Evolutionary conservation across 2,888 invertebrate genomes (phyloP), one percentile per base, ranked within the genome.

Genomic region (Spisula solida): DNA sequence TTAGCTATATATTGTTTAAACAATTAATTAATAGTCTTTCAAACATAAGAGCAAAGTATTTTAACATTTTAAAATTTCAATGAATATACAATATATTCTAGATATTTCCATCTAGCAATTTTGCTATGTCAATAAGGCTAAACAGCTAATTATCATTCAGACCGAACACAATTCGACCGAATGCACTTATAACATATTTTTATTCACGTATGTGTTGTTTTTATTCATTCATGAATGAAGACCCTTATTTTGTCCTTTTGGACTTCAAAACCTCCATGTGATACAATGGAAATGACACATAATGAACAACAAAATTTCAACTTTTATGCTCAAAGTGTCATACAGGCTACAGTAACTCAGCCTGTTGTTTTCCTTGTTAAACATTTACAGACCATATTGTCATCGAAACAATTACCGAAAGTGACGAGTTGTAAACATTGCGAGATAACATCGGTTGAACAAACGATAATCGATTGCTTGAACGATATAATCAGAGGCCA

Each of bases 351-450:
- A 41, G 20, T n/a, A n/a, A n/a, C n/a, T n/a, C n/a, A n/a, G n/a
- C n/a, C n/a, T n/a, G n/a, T 83, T 75, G 29, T 41, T 47, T 66
- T 48, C 41, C 25, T 25, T 25, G 12, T 47, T n/a, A 80, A 83
- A 83, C 5, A 60, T 70, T 51, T 75, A 34, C 75, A 75, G 16
- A 75, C 75, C 16, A 18, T 75, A 75, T 31, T 34, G 75, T 75
- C 75, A 75, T 31, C 75, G 4, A 75, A 75, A 75, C 75, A 75
- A 75, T 83, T 48, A 75, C 75, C 55, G 82, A 87, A 87, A 87
- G 87, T 82, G 87, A 87, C 82, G 87, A 87, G 78, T 82, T 60
- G 82, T 55, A 31, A 55, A 83, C 79, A 82, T 55, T 47, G 60
- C 20, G 48, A 79, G 56, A 82, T 48, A 31, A 20, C 25, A 56